These are phyloP conservation scores for Corythaeola cristata DNA, from an alignment of 2,113 vertebrate genomes.

Conservation along the genomic window DNA sequence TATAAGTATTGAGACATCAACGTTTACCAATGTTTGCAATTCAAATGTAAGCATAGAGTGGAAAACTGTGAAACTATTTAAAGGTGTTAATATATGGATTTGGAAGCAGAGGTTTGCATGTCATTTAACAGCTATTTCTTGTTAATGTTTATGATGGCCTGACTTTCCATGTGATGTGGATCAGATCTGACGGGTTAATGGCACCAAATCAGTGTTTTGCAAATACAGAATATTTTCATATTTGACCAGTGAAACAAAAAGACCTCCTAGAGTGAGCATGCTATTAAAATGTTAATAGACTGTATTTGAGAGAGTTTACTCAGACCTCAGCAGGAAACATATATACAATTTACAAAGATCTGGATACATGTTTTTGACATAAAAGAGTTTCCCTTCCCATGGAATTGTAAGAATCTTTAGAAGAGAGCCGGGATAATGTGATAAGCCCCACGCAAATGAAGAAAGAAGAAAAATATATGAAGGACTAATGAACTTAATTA, in stretches of 20 bases:
- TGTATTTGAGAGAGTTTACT: background rate
- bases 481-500: background rate
- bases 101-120: background rate
- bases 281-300: slow-evolving; percentile 60
- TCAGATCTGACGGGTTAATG: background rate
- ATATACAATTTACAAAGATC: background rate
- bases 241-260: slow-evolving; percentile 39
- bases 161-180: background rate
- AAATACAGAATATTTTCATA: slow-evolving; percentile 13
- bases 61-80: background rate
- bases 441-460: background rate
- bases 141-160: background rate
- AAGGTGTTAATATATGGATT: background rate
- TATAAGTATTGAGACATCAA: background rate
- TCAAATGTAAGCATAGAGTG: background rate
- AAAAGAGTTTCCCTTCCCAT: background rate
- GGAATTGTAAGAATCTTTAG: background rate
- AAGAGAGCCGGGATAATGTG: background rate
- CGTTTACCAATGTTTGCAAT: background rate
- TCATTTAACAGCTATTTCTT: background rate
- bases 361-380: background rate
- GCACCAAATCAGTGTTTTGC: background rate
- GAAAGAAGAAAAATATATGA: background rate
- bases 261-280: slow-evolving; percentile 16
- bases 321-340: slow-evolving; percentile 19